Evolutionary conservation across 2,797 vertebrate species (phyloP).

Genomic region (Macropus fuliginosus): DNA sequence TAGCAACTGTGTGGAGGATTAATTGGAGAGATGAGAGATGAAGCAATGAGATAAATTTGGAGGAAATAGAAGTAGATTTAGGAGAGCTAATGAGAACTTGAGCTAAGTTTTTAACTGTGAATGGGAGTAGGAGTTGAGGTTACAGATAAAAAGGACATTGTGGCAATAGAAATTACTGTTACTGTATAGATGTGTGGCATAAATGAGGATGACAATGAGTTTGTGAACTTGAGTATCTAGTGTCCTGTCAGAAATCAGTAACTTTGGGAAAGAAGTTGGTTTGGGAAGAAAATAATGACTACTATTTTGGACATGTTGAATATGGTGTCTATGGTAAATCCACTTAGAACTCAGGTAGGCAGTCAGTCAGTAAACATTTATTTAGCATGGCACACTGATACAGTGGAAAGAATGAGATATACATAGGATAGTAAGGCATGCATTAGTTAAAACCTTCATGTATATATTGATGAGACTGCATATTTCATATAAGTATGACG

Average conservation of each 20-base stretch:
- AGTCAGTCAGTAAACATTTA: neutral
- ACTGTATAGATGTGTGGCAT: neutral
- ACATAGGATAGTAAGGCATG: neutral
- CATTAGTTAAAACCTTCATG: neutral
- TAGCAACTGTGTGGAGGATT: neutral
- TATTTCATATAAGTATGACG: neutral
- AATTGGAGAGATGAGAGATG: neutral
- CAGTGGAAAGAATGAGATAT: neutral
- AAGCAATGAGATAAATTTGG: neutral
- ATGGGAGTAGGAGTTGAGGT: neutral
- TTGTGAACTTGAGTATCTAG: neutral
- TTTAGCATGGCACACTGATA: neutral
- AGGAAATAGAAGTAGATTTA: neutral
- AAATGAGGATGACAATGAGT: neutral
- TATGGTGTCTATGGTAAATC: neutral
- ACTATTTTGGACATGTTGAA: neutral
- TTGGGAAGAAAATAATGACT: neutral
- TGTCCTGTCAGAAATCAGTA: neutral
- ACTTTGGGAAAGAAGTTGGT: neutral
- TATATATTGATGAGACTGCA: neutral
- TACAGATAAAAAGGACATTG: neutral
- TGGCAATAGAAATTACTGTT: neutral
- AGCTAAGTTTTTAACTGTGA: neutral
- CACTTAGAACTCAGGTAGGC: neutral
- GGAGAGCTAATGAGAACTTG: neutral